phyloP scores from a whole-genome alignment of 2,888 invertebrate genomes.

The Lingula anatina region DNA sequence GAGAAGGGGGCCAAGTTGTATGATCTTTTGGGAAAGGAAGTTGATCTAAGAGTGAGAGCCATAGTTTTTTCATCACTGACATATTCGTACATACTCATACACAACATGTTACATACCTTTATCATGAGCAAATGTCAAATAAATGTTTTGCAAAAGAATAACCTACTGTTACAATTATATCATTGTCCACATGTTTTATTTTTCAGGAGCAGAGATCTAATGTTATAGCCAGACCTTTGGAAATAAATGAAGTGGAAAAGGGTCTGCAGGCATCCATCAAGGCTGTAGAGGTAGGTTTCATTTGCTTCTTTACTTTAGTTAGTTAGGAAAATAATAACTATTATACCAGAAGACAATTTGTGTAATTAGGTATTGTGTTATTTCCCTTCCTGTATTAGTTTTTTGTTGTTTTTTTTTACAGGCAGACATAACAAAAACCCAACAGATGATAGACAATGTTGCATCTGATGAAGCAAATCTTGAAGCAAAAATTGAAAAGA shows the following conservation, averaged over 20 bases:
- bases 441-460: constrained; percentile 71
- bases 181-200: constrained; percentile 2
- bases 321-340: too few species aligned
- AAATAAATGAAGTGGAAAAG: constrained; percentile 73
- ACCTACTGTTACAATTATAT: not conserved
- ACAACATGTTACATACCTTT: too few species aligned
- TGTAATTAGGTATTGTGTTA: too few species aligned
- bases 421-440: constrained; percentile 67
- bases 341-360: too few species aligned
- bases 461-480: constrained; percentile 83
- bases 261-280: constrained; percentile 72
- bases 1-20: constrained; percentile 83
- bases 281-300: constrained; percentile 55
- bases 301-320: not conserved
- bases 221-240: constrained; percentile 78
- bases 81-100: too few species aligned
- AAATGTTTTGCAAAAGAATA: not conserved
- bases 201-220: constrained; percentile 68
- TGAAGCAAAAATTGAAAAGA: constrained; percentile 86
- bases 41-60: constrained; percentile 65
- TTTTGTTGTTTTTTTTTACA: constrained; percentile 33
- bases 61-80: too few species aligned
- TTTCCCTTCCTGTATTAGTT: too few species aligned
- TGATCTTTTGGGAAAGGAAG: constrained; percentile 86
- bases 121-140: too few species aligned